Evolutionary conservation across 1,140 invertebrate genomes (phyloP).

Genomic region (Caerostris darwini): DNA sequence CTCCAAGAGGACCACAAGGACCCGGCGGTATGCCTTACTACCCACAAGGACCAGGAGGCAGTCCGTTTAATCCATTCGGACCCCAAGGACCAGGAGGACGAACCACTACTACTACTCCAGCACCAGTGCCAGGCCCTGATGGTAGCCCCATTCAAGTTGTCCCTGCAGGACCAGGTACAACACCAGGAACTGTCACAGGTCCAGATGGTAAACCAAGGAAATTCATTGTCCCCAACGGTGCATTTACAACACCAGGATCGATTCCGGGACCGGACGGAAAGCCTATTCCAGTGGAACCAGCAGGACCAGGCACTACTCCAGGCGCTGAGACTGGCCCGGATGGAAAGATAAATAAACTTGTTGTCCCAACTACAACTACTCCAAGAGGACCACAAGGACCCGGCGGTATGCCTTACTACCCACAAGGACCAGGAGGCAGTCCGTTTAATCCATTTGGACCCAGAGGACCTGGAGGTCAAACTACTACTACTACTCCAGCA

Average conservation of each 20-base stretch:
- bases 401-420: neutral
- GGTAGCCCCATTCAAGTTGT: neutral
- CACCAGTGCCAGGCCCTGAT: neutral
- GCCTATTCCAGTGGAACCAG: neutral
- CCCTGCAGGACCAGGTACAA: constrained; percentile 21
- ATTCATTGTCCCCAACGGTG: neutral
- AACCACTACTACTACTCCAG: neutral
- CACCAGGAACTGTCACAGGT: constrained; percentile 33
- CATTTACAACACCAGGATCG: neutral
- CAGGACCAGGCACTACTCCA: constrained; percentile 24
- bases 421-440: neutral
- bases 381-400: neutral
- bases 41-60: neutral
- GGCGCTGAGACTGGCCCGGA: constrained; percentile 27
- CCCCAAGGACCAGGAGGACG: neutral
- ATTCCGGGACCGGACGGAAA: constrained; percentile 1
- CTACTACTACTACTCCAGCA: neutral
- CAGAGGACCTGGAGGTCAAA: neutral
- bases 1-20: neutral
- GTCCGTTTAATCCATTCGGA: too few species aligned
- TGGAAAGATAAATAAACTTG: neutral
- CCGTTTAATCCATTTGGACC: neutral
- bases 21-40: too few species aligned
- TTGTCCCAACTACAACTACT: neutral
- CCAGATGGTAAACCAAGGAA: neutral